Evolutionary conservation across 2,113 vertebrate species (phyloP).

Genomic region (Apeltes quadracus): DNA sequence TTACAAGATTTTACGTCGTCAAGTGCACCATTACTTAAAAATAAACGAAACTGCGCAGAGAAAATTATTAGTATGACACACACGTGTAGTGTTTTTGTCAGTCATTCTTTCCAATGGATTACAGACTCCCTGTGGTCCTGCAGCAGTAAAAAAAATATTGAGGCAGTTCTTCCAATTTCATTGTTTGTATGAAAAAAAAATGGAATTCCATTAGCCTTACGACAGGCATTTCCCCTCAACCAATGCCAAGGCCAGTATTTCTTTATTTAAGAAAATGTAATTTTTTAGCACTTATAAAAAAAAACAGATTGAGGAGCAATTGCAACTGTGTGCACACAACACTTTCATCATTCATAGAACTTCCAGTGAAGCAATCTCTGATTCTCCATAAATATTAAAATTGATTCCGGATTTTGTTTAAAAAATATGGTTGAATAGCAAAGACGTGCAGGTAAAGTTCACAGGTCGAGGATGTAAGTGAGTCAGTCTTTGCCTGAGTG

Average conservation of each 20-base stretch:
- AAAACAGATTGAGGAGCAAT: background rate
- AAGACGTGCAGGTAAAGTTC: constrained; percentile 15
- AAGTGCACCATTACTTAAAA: background rate
- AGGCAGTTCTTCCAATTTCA: background rate
- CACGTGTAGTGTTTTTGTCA: background rate
- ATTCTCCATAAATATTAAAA: constrained; percentile 55
- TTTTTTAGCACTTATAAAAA: constrained; percentile 3
- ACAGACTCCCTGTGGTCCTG: background rate
- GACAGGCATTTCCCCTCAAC: background rate
- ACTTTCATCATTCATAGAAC: constrained; percentile 53
- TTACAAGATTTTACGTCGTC: background rate
- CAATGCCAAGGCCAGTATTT: background rate
- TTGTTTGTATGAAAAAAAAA: background rate
- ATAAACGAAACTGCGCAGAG: no score
- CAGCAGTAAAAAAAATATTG: background rate
- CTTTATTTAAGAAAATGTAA: background rate
- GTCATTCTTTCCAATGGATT: background rate
- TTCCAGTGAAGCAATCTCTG: constrained; percentile 33
- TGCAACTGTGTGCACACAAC: constrained; percentile 20
- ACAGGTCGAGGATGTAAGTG: constrained; percentile 4
- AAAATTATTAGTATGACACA: background rate
- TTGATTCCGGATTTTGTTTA: constrained; percentile 44
- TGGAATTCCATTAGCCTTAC: background rate
- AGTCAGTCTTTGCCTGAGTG: background rate
- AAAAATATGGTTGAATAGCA: constrained; percentile 26